Conservation (phyloP, 2,113 vertebrate genomes). For the Sander lucioperca region DNA sequence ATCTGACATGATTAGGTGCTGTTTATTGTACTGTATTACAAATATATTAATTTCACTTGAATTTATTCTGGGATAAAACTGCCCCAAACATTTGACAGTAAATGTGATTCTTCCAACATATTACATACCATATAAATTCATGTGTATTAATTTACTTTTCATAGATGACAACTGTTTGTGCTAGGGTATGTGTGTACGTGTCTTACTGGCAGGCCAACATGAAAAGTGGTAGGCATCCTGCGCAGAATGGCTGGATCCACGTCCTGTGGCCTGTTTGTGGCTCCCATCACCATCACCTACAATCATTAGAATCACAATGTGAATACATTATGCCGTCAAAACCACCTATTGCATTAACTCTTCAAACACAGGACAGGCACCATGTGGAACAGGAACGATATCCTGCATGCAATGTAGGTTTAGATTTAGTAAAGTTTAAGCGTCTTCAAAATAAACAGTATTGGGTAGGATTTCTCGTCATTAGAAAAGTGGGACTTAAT, state of each 20-base stretch:
- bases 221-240: conserved; percentile 85
- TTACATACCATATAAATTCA: not conserved
- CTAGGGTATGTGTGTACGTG: not conserved
- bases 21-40: not conserved
- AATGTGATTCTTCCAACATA: not conserved
- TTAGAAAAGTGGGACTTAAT: too few relatives aligned
- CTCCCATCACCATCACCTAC: conserved; percentile 89
- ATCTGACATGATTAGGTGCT: not conserved
- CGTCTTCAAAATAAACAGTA: too few relatives aligned
- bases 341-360: not conserved
- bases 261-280: conserved; percentile 87
- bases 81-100: too few relatives aligned
- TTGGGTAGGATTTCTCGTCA: too few relatives aligned
- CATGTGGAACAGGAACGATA: not conserved
- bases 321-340: conserved; percentile 5
- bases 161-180: not conserved
- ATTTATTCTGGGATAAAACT: too few relatives aligned
- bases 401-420: too few relatives aligned
- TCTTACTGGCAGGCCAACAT: conserved; percentile 85
- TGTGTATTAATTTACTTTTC: not conserved
- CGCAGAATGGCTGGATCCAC: conserved; percentile 86
- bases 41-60: too few relatives aligned
- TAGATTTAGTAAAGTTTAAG: too few relatives aligned
- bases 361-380: not conserved
- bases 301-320: not conserved